Evolutionary conservation across 2,888 invertebrate genomes (phyloP), one percentile per base, ranked within the genome.

Genomic region (Aelia acuminata): DNA sequence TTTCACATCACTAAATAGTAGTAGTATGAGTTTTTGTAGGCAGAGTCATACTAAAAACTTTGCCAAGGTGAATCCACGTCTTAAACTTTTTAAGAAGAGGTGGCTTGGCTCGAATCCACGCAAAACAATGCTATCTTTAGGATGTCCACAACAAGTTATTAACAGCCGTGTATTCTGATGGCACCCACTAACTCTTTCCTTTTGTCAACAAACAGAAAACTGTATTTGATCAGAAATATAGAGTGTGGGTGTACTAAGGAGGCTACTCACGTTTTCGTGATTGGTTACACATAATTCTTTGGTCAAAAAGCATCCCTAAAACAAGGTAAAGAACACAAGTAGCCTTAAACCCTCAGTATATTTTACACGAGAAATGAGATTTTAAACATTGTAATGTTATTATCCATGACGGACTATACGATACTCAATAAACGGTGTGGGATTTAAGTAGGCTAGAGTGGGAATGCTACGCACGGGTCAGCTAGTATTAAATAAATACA

Each of bases 51-150:
- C 57, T 13, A 1, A 35, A 35, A 20, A 1, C 35, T 31, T 70
- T 70, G 63, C 63, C 80, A 80, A 43, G 80, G 80, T 43, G 80
- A 80, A 80, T 80, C 80, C 43, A 80, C 39, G 80, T 43, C 43
- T n/a, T 80, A 47, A 22, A 80, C 80, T n/a, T 8, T 39, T 43
- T n/a, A n/a, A 43, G 80, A 47, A 47, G 80, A 80, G 43, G 22
- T n/a, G 13, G 43, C 11, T 80, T 80, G 80, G 80, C 80, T n/a
- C 80, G 43, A 80, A 43, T 80, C 43, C 80, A 80, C 80, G 18
- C 80, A 80, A 43, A 80, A 80, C 80, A 80, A 80, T 80, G 43
- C 80, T 80, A 80, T 80, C 80, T 80, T 80, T 80, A 80, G 80
- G 15, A 35, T 80, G 80, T 47, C 80, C 80, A 47, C 80, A 43